These are phyloP conservation scores for Corythucha ciliata DNA, from an alignment of 2,888 invertebrate species.

Conservation along the genomic window DNA sequence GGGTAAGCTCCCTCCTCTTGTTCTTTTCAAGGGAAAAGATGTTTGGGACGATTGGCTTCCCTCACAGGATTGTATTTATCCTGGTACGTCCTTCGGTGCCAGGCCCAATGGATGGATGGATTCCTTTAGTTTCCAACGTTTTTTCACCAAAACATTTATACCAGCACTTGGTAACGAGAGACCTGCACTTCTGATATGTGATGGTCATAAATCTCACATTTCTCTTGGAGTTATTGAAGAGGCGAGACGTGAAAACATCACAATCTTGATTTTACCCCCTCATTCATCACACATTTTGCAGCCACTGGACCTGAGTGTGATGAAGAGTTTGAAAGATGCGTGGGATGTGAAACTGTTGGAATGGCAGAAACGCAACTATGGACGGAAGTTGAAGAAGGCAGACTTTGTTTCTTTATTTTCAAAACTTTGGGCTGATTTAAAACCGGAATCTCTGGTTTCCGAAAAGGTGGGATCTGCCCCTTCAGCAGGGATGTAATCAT, in stretches of 20 bases:
- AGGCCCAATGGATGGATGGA: slow-evolving; percentile 39
- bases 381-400: slow-evolving; percentile 32
- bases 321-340: slow-evolving; percentile 35
- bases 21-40: slow-evolving; percentile 39
- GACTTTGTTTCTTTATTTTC: slow-evolving; percentile 33
- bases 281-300: slow-evolving; percentile 35
- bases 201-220: slow-evolving; percentile 28
- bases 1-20: slow-evolving; percentile 38
- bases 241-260: slow-evolving; percentile 18
- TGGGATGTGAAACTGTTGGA: slow-evolving; percentile 34
- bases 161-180: slow-evolving; percentile 13
- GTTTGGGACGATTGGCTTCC: slow-evolving; percentile 39
- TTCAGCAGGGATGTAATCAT: slow-evolving; percentile 29
- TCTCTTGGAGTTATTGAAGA: slow-evolving; percentile 3
- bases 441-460: slow-evolving; percentile 34
- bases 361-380: slow-evolving; percentile 34
- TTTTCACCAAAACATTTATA: slow-evolving; percentile 32
- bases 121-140: slow-evolving; percentile 34
- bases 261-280: slow-evolving; percentile 29
- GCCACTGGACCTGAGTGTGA: slow-evolving; percentile 36
- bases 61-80: slow-evolving; percentile 31
- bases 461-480: slow-evolving; percentile 36
- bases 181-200: slow-evolving; percentile 24
- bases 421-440: slow-evolving; percentile 33
- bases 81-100: slow-evolving; percentile 35